Evolutionary conservation across 2,888 invertebrate species (phyloP), one percentile per base, ranked within the genome.

Genomic region (Chrysomela aeneicollis): DNA sequence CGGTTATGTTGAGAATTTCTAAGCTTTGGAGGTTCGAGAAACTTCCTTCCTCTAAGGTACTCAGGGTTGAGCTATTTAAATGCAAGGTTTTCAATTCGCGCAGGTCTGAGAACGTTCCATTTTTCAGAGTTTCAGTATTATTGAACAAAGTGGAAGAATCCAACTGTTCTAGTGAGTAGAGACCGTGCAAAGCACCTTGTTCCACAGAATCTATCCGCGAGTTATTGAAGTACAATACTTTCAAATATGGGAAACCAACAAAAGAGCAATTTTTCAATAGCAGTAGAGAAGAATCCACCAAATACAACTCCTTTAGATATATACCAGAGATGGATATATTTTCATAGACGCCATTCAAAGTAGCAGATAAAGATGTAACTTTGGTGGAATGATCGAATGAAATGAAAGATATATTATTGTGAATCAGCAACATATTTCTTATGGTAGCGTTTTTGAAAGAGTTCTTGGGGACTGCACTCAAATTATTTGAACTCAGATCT

Each of bases 61-160:
- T 42, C 18, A 66, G 8, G n/a, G 17, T 12, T 2, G 57, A 49
- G 18, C 49, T 49, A 2, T 59, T 59, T 32, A 66, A 17, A 6
- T 52, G 51, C 9, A 66, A 26, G 1, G 18, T 15, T 12, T 10
- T 51, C 35, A 66, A 32, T 0, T 10, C 19, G 10, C 2, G 21
- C 32, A 63, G 15, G 17, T 55, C 60, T 10, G 37, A 37, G 18
- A 66, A 66, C 1, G 47, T 35, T 12, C 37, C 47, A n/a, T 10
- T 19, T 18, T n/a, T 18, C 17, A 66, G 3, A 22, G 50, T 26
- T 35, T 22, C 55, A 6, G 8, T 53, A 30, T 59, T 61, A n/a
- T 51, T 63, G 35, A 66, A 63, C 12, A 66, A 18, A 32, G 9
- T 12, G n/a, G 55, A 55, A 18, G 62, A 49, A 32, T 66, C 63